Conservation (phyloP, 2,797 vertebrate species). For the Hipposideros larvatus region DNA sequence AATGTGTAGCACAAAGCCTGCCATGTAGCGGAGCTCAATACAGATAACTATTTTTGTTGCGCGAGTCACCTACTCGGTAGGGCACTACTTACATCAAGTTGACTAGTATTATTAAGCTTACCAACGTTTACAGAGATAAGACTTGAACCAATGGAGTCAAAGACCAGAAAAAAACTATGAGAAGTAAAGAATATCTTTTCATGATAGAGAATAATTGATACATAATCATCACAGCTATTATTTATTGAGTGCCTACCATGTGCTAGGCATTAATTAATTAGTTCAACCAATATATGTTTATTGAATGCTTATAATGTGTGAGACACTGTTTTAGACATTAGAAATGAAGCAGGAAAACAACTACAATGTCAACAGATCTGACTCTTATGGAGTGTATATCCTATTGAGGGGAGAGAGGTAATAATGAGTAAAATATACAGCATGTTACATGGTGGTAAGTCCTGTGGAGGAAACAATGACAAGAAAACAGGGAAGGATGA, state of each 20-base stretch:
- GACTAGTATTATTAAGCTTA: background rate
- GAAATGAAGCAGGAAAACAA: background rate
- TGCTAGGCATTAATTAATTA: background rate
- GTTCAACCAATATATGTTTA: background rate
- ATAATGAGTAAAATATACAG: background rate
- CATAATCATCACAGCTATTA: background rate
- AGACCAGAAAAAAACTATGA: constrained; percentile 24
- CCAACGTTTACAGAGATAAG: background rate
- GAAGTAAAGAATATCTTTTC: background rate
- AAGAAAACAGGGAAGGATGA: background rate
- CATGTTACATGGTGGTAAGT: background rate
- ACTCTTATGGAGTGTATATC: background rate
- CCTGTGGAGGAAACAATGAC: background rate
- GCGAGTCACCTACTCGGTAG: background rate
- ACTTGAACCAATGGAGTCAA: background rate
- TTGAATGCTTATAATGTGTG: background rate
- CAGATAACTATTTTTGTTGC: background rate
- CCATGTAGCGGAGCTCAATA: background rate
- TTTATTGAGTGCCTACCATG: background rate
- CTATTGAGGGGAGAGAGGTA: background rate
- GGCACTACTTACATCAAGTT: background rate
- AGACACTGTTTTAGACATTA: background rate
- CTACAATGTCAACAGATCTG: background rate
- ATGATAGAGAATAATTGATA: background rate
- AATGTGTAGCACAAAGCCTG: background rate